Percentiles rank a stretch among this genome's conserved stretches.
Conservation (phyloP, 2,888 invertebrate genomes). For the Limnephilus auricula region DNA sequence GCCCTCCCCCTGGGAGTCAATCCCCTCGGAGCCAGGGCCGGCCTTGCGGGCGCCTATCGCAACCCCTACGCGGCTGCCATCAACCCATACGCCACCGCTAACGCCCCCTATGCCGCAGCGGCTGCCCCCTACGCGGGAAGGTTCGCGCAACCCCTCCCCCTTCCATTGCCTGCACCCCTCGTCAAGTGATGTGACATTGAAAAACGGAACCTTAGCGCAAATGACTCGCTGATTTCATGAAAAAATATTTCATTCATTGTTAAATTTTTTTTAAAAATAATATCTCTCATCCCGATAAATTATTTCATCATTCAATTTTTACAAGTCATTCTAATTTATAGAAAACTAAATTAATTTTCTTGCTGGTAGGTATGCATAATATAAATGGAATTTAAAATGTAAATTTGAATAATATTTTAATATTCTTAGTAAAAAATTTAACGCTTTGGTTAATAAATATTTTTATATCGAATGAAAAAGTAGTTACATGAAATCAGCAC, state of each 20-base stretch:
- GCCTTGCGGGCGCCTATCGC: constrained; percentile 44
- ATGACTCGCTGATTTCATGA: neutral
- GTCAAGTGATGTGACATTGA: neutral
- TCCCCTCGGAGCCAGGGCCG: neutral
- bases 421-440: neutral
- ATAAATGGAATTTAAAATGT: neutral
- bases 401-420: neutral
- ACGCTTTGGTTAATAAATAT: neutral
- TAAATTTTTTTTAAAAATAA: neutral
- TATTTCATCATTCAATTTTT: neutral
- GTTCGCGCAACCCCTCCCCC: constrained; percentile 29
- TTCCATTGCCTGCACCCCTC: neutral
- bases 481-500: neutral
- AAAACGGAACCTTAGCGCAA: neutral
- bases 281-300: neutral
- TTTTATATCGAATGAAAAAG: too few species aligned
- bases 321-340: neutral
- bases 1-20: neutral
- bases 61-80: constrained; percentile 45
- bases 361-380: neutral
- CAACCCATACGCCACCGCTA: neutral
- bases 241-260: neutral
- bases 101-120: neutral
- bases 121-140: constrained; percentile 46
- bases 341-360: neutral